phyloP scores from a whole-genome alignment of 2,113 vertebrate species.

The Microtus richardsoni region DNA sequence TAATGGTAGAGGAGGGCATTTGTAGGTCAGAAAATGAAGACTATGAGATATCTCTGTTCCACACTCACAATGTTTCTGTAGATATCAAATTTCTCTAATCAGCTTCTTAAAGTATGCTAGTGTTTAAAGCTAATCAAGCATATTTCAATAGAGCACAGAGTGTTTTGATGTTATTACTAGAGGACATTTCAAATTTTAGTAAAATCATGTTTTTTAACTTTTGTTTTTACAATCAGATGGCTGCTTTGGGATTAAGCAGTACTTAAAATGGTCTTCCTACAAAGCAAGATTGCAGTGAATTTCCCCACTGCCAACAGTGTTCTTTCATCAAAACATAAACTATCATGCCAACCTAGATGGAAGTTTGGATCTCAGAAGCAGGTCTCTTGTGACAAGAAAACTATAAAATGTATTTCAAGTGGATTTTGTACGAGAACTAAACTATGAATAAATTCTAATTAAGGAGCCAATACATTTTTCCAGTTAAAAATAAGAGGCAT shows the following conservation, averaged over 20 bases:
- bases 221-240: not conserved
- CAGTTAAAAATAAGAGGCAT: not conserved
- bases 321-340: not conserved
- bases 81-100: not conserved
- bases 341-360: not conserved
- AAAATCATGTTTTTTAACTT: not conserved
- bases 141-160: not conserved
- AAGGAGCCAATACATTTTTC: not conserved
- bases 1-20: no score
- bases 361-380: not conserved
- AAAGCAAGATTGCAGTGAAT: not conserved
- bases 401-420: not conserved
- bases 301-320: not conserved
- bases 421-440: not conserved
- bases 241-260: not conserved
- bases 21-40: not conserved
- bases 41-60: not conserved
- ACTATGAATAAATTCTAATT: not conserved
- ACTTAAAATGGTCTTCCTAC: not conserved
- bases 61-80: not conserved
- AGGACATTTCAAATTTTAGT: not conserved
- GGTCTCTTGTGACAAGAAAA: not conserved
- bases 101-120: not conserved
- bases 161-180: not conserved
- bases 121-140: not conserved